Base-by-base conservation (phyloP, 2,888 invertebrate genomes). In the Euphydryas editha region DNA sequence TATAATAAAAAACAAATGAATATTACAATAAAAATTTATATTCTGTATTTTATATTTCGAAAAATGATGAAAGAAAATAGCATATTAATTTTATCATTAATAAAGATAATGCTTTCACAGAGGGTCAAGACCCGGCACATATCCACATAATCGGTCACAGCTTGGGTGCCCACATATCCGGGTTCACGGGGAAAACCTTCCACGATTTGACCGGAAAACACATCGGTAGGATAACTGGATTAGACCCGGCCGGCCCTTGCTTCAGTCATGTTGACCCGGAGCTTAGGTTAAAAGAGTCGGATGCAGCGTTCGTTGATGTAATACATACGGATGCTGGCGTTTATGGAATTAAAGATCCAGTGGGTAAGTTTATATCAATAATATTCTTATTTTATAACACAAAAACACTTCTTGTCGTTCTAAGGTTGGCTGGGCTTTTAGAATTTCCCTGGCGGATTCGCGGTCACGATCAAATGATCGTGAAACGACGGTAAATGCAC, bases 241-340 rank as follows among this genome's bases (percentile, higher is more conserved):
- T 92, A 68, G 92, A 92, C 76, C 92, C 92, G 0, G 92, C 92
- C 0, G 92, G 92, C 0, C 92, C 92, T 0, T 92, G 92, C 81
- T 92, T 90, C 81, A 80, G 81, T 51, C 70, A 84, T 37, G 75
- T 90, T 0, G 80, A 82, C 0, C 68, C 74, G 0, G 75, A 77
- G 0, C 46, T 85, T 5, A 67, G 86, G 49, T 76, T 92, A 6
- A 76, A 81, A 58, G 51, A 69, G 0, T 73, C 81, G 0, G 91
- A 92, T 56, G 92, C 90, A 0, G 74, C 72, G 0, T 91, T 81
- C 54, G 90, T 92, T 0, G 88, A 89, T 55, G 86, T 82, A 0
- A 84, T 88, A 0, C 92, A 92, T 60, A 85, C 85, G 0, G 86
- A 91, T 55, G 83, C 75, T 0, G 90, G 90, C 0, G 86, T 90